These are phyloP conservation scores for Myotis findleyi DNA, from an alignment of 2,797 vertebrate genomes.

Conservation along the genomic window DNA sequence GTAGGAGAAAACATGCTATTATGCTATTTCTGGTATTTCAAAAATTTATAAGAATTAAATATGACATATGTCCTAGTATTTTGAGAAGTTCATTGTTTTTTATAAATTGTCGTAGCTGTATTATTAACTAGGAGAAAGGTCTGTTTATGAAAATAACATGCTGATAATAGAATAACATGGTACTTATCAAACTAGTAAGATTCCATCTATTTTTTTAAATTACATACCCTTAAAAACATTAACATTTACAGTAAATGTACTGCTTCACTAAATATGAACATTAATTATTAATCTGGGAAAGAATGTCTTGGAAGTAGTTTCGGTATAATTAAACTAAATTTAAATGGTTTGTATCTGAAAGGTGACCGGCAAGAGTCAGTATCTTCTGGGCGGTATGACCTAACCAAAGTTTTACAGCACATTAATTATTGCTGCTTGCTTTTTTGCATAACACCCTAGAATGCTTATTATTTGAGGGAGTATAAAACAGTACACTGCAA, in stretches of 20 bases:
- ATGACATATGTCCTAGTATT: constrained; percentile 6
- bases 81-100: constrained; percentile 23
- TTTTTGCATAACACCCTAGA: constrained; percentile 87
- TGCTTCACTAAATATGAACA: constrained; percentile 79
- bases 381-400: constrained; percentile 96
- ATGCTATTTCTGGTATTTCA: constrained; percentile 12
- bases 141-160: constrained; percentile 48
- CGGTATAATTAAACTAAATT: constrained; percentile 89
- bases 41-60: constrained; percentile 22
- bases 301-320: constrained; percentile 82
- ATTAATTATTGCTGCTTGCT: constrained; percentile 93
- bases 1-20: neutral
- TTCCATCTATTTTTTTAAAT: constrained; percentile 47
- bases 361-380: constrained; percentile 97
- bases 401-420: constrained; percentile 91
- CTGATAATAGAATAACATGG: constrained; percentile 35
- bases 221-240: constrained; percentile 68
- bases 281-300: constrained; percentile 83
- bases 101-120: constrained; percentile 31
- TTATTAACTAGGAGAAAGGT: constrained; percentile 1
- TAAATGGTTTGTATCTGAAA: constrained; percentile 97
- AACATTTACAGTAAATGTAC: constrained; percentile 77
- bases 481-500: constrained; percentile 83
- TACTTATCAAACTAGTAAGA: constrained; percentile 43
- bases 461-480: constrained; percentile 78